A percentile compares a stretch with the other conserved stretches of the same genome.
phyloP scores from a whole-genome alignment of 2,888 invertebrate genomes.

The Heteromyza rotundicornis region DNA sequence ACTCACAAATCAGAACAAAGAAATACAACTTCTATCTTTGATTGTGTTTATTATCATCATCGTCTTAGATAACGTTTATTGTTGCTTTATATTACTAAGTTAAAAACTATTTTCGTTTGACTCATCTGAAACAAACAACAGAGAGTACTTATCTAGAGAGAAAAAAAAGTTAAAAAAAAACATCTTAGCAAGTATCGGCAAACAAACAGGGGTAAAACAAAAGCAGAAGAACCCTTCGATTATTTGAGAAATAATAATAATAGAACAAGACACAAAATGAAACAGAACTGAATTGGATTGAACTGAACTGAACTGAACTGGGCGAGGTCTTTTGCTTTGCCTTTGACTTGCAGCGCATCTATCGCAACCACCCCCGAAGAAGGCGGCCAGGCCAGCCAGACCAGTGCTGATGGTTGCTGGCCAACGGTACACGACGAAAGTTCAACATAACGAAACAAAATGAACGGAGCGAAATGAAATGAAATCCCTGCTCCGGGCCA shows the following conservation, averaged over 20 bases:
- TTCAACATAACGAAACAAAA: constrained; percentile 14
- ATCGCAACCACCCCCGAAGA: background rate
- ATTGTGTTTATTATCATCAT: too few relatives aligned
- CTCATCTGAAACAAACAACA: too few relatives aligned
- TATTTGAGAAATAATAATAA: constrained; percentile 40
- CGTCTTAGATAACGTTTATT: too few relatives aligned
- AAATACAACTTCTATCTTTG: too few relatives aligned
- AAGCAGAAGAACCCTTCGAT: constrained; percentile 44
- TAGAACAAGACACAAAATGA: constrained; percentile 12
- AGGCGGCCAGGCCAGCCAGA: background rate
- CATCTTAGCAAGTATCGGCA: constrained; percentile 54
- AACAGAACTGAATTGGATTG: background rate
- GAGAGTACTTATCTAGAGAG: background rate
- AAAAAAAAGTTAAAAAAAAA: constrained; percentile 38
- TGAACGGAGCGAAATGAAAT: constrained; percentile 26
- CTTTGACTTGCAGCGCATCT: too few relatives aligned
- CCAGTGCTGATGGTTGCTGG: background rate
- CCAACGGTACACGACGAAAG: constrained; percentile 7
- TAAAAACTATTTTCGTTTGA: too few relatives aligned
- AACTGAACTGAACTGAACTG: background rate
- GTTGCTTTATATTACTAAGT: too few relatives aligned
- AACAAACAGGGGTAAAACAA: constrained; percentile 40
- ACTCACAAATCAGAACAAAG: too few relatives aligned
- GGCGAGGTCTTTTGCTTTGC: too few relatives aligned
- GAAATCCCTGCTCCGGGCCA: constrained; percentile 34